These are phyloP conservation scores for Carterocephalus palaemon DNA, from an alignment of 2,888 invertebrate genomes.

Conservation along the genomic window DNA sequence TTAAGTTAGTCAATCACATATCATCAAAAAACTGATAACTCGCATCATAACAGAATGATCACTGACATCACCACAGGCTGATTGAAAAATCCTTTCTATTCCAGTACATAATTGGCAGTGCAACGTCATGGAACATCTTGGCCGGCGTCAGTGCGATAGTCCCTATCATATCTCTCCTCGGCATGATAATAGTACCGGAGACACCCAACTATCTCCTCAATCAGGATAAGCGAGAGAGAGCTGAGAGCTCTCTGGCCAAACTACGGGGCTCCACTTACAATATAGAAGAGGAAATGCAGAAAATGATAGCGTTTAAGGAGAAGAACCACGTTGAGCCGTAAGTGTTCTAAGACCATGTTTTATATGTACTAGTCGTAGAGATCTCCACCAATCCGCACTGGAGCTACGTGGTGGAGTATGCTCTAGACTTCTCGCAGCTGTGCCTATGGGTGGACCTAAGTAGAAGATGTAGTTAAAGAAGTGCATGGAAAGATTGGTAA, in stretches of 20 bases:
- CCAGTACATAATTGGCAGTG: slow-evolving; percentile 80
- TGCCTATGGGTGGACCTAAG: no score
- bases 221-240: slow-evolving; percentile 78
- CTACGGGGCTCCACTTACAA: slow-evolving; percentile 81
- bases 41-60: no score
- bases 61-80: no score
- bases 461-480: no score
- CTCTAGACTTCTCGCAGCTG: no score
- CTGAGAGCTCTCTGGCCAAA: slow-evolving; percentile 77
- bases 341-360: slow-evolving; percentile 41
- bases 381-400: no score
- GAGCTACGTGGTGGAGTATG: no score
- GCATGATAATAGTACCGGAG: slow-evolving; percentile 83
- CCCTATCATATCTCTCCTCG: slow-evolving; percentile 79
- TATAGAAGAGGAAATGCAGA: slow-evolving; percentile 80
- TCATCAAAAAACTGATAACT: no score
- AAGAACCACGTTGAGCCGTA: slow-evolving; percentile 81
- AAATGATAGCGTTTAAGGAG: slow-evolving; percentile 79
- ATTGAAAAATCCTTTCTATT: no score
- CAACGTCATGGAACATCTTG: slow-evolving; percentile 80
- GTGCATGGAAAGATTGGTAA: no score
- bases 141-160: slow-evolving; percentile 81
- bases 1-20: no score
- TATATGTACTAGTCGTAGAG: no score
- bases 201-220: slow-evolving; percentile 85